Percentiles rank a stretch among this genome's conserved stretches.
Evolutionary conservation across 2,113 vertebrate species (phyloP).

Genomic region (Plestiodon gilberti): DNA sequence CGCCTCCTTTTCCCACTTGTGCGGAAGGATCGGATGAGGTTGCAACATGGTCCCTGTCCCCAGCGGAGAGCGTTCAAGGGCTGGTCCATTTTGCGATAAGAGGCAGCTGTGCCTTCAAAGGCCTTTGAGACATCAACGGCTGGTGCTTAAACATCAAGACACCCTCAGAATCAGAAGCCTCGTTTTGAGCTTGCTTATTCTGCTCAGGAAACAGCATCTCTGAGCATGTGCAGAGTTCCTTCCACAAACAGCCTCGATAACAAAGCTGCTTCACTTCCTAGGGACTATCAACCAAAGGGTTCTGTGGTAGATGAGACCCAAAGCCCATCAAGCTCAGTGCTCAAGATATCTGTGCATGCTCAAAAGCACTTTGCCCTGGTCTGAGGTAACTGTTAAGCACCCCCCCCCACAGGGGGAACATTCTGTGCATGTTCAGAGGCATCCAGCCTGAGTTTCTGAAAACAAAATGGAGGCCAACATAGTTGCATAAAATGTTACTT

Average conservation of each 20-base stretch:
- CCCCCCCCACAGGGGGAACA: not conserved
- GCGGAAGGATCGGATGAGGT: not conserved
- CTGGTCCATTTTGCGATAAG: not conserved
- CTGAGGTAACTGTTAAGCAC: not conserved
- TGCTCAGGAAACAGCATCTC: not conserved
- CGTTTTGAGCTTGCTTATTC: not conserved
- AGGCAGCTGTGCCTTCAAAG: not conserved
- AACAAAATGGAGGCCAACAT: too few relatives aligned
- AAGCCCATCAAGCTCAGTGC: too few relatives aligned
- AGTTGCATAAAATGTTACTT: too few relatives aligned
- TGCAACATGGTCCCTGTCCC: not conserved
- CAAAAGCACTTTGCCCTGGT: not conserved
- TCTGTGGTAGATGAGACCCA: too few relatives aligned
- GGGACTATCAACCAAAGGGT: too few relatives aligned
- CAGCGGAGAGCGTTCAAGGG: not conserved
- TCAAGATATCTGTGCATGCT: not conserved
- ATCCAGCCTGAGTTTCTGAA: too few relatives aligned
- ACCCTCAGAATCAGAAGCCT: not conserved
- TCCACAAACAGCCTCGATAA: too few relatives aligned
- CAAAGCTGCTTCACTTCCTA: too few relatives aligned
- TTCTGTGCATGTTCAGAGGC: not conserved
- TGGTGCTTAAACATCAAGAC: not conserved
- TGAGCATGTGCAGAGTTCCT: not conserved
- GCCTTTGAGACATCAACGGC: not conserved
- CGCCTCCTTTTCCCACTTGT: not conserved